These are phyloP conservation scores for Psittacula cyanocephala DNA, from an alignment of 2,113 vertebrate species.

Conservation along the genomic window DNA sequence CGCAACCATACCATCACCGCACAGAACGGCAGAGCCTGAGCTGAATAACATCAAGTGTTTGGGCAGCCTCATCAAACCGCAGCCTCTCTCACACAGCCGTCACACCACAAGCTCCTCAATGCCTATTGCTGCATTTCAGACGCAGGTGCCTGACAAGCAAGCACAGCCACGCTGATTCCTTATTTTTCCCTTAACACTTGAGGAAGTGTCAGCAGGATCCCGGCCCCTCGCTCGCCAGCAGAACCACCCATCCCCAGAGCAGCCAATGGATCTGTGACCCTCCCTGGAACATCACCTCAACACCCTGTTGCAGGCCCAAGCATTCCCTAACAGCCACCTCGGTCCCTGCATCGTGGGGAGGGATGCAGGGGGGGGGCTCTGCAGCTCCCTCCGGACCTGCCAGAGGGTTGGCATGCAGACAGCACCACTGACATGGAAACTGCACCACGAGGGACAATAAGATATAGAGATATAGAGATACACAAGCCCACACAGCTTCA, in stretches of 20 bases:
- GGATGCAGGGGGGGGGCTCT: not conserved
- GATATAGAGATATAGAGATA: not conserved
- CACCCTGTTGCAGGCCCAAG: constrained; percentile 55
- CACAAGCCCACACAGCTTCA: not conserved
- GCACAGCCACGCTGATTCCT: not conserved
- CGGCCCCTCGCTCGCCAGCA: constrained; percentile 71
- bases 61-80: not conserved
- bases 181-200: not conserved
- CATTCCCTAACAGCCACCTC: not conserved
- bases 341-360: not conserved
- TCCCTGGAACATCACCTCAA: constrained; percentile 75
- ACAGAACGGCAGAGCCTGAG: not conserved
- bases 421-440: not conserved
- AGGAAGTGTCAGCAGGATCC: not conserved
- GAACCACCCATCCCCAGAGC: constrained; percentile 81
- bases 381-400: constrained; percentile 4
- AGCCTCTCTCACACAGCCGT: not conserved
- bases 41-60: not conserved
- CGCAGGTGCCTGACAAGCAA: not conserved
- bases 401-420: not conserved
- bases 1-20: fast-evolving
- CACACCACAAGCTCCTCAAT: not conserved
- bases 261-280: constrained; percentile 80
- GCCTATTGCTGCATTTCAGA: not conserved
- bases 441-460: not conserved